A percentile compares a stretch with the other conserved stretches of the same genome.
Evolutionary conservation across 2,797 vertebrate species (phyloP).

Genomic region (Malurus leucopterus): DNA sequence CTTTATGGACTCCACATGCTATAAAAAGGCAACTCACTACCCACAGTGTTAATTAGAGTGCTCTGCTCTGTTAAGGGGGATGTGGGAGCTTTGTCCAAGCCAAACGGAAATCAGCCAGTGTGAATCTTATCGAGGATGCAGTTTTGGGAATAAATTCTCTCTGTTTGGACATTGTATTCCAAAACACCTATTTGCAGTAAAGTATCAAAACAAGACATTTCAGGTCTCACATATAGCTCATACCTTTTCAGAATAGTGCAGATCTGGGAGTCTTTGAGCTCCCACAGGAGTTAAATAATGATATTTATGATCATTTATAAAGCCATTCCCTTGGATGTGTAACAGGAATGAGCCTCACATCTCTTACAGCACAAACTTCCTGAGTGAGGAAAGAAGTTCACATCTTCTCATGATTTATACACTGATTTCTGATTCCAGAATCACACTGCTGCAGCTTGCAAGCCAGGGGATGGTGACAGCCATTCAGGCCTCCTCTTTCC

Average conservation of each 20-base stretch:
- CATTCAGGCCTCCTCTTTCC: neutral
- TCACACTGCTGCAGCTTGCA: neutral
- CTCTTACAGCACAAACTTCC: neutral
- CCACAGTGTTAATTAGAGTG: slow-evolving; percentile 25
- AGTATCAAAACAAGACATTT: neutral
- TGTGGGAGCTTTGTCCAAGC: neutral
- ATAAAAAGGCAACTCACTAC: slow-evolving; percentile 39
- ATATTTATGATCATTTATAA: slow-evolving; percentile 1
- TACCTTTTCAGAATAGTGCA: neutral
- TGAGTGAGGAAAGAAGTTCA: neutral
- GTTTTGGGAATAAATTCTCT: neutral
- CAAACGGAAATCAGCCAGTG: neutral
- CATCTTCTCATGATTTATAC: neutral
- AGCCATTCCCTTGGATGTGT: neutral
- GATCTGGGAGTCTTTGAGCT: neutral
- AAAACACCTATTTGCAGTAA: neutral
- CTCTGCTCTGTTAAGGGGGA: neutral
- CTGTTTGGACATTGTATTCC: neutral
- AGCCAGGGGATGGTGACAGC: neutral
- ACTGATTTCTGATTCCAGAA: neutral
- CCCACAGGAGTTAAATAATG: neutral
- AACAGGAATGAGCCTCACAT: neutral
- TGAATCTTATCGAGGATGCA: neutral
- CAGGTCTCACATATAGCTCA: neutral
- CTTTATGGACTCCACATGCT: slow-evolving; percentile 17